phyloP scores from a whole-genome alignment of 2,888 invertebrate genomes.

The Danaus chrysippus region DNA sequence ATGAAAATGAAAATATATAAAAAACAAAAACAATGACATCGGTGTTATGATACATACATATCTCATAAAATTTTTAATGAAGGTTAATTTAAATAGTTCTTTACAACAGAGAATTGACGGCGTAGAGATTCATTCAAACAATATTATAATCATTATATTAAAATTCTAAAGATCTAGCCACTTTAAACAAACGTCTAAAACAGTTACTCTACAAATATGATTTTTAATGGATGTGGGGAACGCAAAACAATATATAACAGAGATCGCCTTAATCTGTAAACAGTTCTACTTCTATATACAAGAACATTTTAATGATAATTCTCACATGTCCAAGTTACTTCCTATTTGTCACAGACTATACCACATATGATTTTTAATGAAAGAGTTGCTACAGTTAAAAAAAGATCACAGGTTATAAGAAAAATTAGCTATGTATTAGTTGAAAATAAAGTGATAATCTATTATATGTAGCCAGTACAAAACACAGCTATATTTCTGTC shows the following conservation, averaged over 20 bases:
- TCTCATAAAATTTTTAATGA: conserved; percentile 24
- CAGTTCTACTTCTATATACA: no score
- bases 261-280: neutral
- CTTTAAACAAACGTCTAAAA: conserved; percentile 32
- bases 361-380: neutral
- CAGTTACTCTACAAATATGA: conserved; percentile 24
- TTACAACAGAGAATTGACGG: conserved; percentile 77
- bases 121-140: conserved; percentile 73
- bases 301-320: conserved; percentile 57
- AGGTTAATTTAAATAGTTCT: conserved; percentile 51
- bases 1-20: conserved; percentile 5
- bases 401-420: neutral
- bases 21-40: conserved; percentile 6
- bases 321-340: conserved; percentile 70
- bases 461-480: no score
- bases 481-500: no score
- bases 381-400: conserved; percentile 6
- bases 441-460: no score
- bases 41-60: conserved; percentile 14
- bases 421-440: no score
- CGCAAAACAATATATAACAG: conserved; percentile 7
- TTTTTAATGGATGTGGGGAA: conserved; percentile 5
- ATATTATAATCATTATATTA: conserved; percentile 54
- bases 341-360: conserved; percentile 12
- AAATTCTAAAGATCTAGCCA: conserved; percentile 53